A percentile compares a stretch with the other conserved stretches of the same genome.
phyloP scores from a whole-genome alignment of 1,140 invertebrate genomes.

The Drosophila chauvacae region DNA sequence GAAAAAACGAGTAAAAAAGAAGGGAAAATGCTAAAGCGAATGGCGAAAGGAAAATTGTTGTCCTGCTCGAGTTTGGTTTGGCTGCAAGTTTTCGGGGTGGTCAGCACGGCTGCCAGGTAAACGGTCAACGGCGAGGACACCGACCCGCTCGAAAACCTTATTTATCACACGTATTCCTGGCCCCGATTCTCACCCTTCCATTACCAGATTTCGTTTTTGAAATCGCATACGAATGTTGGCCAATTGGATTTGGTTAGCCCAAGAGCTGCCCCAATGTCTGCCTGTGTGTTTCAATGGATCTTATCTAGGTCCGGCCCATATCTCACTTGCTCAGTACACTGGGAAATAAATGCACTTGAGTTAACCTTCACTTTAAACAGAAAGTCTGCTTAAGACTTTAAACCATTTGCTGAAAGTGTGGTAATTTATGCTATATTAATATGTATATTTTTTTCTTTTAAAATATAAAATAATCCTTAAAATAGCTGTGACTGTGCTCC shows the following conservation, averaged over 20 bases:
- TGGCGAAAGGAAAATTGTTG: constrained; percentile 61
- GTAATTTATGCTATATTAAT: neutral
- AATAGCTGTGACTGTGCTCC: neutral
- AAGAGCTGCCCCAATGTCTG: constrained; percentile 19
- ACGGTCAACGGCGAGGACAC: constrained; percentile 37
- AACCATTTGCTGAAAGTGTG: neutral
- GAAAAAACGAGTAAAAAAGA: neutral
- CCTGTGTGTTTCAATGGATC: constrained; percentile 18
- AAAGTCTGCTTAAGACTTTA: neutral
- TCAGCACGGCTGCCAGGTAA: constrained; percentile 51
- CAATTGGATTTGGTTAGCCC: constrained; percentile 76
- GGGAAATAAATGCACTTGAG: neutral
- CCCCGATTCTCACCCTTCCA: constrained; percentile 41
- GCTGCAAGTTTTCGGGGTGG: constrained; percentile 28
- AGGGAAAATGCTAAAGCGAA: constrained; percentile 24
- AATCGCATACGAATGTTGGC: constrained; percentile 74
- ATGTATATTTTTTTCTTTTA: too few relatives aligned
- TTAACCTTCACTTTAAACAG: neutral
- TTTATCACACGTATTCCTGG: constrained; percentile 67
- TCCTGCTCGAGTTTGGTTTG: constrained; percentile 37
- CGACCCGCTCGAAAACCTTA: constrained; percentile 58
- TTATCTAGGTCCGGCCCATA: constrained; percentile 17
- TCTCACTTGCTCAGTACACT: constrained; percentile 14
- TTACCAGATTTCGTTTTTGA: constrained; percentile 67
- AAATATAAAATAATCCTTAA: neutral